Evolutionary conservation across 1,140 invertebrate species (phyloP).

Genomic region (Drosophila sp.): DNA sequence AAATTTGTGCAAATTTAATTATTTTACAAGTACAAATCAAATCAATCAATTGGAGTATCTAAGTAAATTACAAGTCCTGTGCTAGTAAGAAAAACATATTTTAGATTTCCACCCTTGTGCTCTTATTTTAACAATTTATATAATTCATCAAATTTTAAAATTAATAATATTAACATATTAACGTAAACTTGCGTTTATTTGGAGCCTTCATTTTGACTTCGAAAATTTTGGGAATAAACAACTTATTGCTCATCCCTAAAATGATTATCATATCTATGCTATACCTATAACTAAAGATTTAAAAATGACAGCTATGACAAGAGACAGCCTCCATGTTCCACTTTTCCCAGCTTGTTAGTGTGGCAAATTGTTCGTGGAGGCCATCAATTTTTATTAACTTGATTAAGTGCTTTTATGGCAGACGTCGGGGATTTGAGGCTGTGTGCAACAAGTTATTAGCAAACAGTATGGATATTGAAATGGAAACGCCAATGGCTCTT

Average conservation of each 20-base stretch:
- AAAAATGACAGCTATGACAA: constrained; percentile 13
- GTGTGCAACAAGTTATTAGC: constrained; percentile 61
- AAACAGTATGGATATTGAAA: constrained; percentile 22
- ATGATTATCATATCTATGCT: background rate
- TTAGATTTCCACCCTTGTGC: too few species aligned
- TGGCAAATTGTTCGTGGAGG: constrained; percentile 50
- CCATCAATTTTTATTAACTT: constrained; percentile 65
- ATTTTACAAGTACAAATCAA: constrained; percentile 24
- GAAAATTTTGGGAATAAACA: too few species aligned
- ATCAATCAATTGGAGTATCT: constrained; percentile 5
- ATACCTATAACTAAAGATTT: background rate
- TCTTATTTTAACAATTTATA: too few species aligned
- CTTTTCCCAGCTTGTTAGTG: constrained; percentile 8
- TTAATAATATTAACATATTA: too few species aligned
- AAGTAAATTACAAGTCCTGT: background rate
- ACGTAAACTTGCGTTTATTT: too few species aligned
- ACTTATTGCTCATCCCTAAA: too few species aligned
- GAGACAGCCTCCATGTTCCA: background rate
- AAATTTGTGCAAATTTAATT: constrained; percentile 70
- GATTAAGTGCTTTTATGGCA: constrained; percentile 61
- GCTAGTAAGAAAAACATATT: too few species aligned
- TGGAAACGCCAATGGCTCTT: constrained; percentile 30
- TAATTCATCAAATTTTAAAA: too few species aligned
- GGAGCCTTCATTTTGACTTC: too few species aligned
- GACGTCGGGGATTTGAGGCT: constrained; percentile 41